Percentiles rank a stretch among this genome's conserved stretches.
Evolutionary conservation across 2,888 invertebrate genomes (phyloP).

Genomic region (Cryptus viduatorius): DNA sequence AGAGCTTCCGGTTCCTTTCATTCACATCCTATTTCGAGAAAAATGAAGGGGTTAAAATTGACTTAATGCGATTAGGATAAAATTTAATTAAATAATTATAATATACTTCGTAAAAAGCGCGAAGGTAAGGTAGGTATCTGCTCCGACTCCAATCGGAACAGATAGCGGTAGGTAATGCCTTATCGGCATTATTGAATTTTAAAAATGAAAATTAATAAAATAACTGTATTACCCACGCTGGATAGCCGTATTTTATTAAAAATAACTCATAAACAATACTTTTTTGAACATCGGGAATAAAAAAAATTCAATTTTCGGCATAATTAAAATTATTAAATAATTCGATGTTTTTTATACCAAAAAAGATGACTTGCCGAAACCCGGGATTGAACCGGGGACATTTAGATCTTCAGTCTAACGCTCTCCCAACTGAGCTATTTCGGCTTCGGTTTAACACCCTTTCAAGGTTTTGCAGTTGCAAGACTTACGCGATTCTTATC

Average conservation of each 20-base stretch:
- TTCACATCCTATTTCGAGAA: too few species aligned
- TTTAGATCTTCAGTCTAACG: conserved; percentile 76
- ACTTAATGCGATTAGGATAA: neutral
- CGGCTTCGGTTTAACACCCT: conserved; percentile 61
- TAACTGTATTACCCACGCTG: conserved; percentile 33
- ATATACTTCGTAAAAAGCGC: neutral
- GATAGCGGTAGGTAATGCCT: neutral
- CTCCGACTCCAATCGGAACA: neutral
- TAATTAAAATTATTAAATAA: neutral
- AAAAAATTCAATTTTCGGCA: neutral
- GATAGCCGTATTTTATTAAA: neutral
- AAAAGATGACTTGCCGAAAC: conserved; percentile 71
- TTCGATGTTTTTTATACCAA: conserved; percentile 39
- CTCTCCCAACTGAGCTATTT: conserved; percentile 78
- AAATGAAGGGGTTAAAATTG: too few species aligned
- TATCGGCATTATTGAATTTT: neutral
- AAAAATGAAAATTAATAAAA: neutral
- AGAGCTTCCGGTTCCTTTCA: neutral
- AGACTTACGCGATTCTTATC: neutral
- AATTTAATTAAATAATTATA: neutral
- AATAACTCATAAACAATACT: neutral
- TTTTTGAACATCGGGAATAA: neutral
- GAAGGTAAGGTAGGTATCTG: neutral
- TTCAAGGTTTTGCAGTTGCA: neutral
- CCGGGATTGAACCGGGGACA: conserved; percentile 75